phyloP scores from a whole-genome alignment of 2,797 vertebrate species.

The Sternotherus odoratus region DNA sequence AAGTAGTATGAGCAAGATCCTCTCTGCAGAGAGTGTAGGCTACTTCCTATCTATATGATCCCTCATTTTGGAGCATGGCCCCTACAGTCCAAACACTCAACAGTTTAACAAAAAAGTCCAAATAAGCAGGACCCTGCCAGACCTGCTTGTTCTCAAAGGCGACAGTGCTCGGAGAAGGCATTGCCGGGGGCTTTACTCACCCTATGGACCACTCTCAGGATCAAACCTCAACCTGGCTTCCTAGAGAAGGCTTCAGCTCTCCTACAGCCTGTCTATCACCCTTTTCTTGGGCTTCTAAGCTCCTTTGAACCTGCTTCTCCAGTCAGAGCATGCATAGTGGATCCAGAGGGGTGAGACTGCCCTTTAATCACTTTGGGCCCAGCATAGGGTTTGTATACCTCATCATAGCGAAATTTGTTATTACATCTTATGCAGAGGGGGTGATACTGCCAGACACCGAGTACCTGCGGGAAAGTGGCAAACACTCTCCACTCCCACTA shows the following conservation, averaged over 20 bases:
- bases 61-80: background rate
- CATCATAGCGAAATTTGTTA: conserved; percentile 14
- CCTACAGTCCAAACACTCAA: background rate
- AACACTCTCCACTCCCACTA: conserved; percentile 2
- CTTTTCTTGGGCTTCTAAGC: background rate
- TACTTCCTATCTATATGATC: background rate
- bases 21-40: background rate
- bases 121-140: background rate
- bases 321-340: background rate
- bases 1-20: background rate
- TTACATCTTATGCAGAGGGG: background rate
- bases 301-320: background rate
- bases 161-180: background rate
- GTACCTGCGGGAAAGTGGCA: conserved; percentile 31
- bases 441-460: background rate
- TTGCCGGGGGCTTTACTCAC: background rate
- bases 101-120: background rate
- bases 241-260: background rate
- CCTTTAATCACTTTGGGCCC: background rate
- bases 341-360: background rate
- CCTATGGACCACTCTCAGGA: background rate
- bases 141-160: background rate
- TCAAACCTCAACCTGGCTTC: background rate
- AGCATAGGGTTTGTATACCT: background rate
- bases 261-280: background rate